Evolutionary conservation across 2,888 invertebrate genomes (phyloP), one percentile per base, ranked within the genome.

Genomic region (Cybosia mesomella): DNA sequence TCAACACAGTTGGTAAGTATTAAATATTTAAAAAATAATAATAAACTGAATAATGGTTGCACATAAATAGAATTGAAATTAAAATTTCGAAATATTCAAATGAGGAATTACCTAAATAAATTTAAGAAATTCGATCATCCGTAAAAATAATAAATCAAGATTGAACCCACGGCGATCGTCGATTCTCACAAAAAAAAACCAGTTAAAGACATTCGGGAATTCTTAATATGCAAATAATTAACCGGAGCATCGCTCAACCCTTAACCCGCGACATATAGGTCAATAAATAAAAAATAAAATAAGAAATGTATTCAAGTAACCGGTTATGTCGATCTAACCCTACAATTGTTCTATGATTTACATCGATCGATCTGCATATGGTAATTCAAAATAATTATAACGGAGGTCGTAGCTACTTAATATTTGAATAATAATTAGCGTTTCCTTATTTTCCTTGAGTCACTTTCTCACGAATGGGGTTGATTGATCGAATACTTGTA

Each of bases 261-360:
- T 84, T 83, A 82, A 81, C 86, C 89, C 85, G 81, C 76, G 77
- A 82, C 83, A 86, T 85, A 83, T 88, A 89, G 92, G 91, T 91
- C 90, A 89, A 93, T 94, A 94, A 94, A 94, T 92, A 90, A 89
- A 86, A 88, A 86, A 83, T 79, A 79, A 80, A 87, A 87, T 87
- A 80, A 84, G 83, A 81, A 86, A 85, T 83, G 84, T 80, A 80
- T 73, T 73, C 71, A 67, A 83, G 88, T 91, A 93, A 92, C 91
- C 89, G 91, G 91, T 86, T 72, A 60, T 76, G 77, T 78, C 76
- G 83, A 80, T 82, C 75, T 71, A 76, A 79, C 83, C 85, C 89
- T 90, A 87, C 88, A 87, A 92, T 94, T 94, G 94, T 94, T 94
- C 94, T 94, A 92, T 94, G 93, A 95, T 94, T 93, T 94, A 94